Conservation (phyloP, 2,797 vertebrate genomes). For the Lerista edwardsae region DNA sequence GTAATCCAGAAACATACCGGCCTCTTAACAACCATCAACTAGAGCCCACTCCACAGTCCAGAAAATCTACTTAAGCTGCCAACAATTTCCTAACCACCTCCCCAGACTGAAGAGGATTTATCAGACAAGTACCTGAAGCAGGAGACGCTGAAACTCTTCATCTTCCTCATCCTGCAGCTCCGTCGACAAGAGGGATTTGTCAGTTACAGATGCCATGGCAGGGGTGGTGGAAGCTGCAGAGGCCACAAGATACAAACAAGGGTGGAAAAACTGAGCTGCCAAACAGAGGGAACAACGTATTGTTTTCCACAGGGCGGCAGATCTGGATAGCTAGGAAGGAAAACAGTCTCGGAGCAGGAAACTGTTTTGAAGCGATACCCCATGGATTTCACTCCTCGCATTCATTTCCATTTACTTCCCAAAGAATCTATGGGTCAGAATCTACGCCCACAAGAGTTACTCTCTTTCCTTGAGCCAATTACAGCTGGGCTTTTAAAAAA, state of each 20-base stretch:
- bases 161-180: conserved; percentile 53
- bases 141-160: conserved; percentile 56
- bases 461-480: not conserved
- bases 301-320: not conserved
- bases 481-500: not conserved
- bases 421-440: not conserved
- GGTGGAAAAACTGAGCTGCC: not conserved
- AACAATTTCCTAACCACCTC: no score
- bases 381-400: no score
- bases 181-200: conserved; percentile 55
- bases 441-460: not conserved
- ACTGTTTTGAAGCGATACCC: no score
- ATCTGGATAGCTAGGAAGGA: not conserved
- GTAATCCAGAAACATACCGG: no score
- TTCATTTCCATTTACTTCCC: not conserved
- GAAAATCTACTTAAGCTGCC: not conserved
- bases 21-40: not conserved
- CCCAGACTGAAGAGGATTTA: no score
- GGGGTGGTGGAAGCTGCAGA: not conserved
- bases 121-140: conserved; percentile 66
- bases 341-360: not conserved
- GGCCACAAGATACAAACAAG: not conserved
- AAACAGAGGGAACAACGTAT: not conserved
- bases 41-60: no score
- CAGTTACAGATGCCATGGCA: conserved; percentile 24